A percentile compares a stretch with the other conserved stretches of the same genome.
These are phyloP conservation scores for Mola mola DNA, from an alignment of 2,113 vertebrate species.

Conservation along the genomic window DNA sequence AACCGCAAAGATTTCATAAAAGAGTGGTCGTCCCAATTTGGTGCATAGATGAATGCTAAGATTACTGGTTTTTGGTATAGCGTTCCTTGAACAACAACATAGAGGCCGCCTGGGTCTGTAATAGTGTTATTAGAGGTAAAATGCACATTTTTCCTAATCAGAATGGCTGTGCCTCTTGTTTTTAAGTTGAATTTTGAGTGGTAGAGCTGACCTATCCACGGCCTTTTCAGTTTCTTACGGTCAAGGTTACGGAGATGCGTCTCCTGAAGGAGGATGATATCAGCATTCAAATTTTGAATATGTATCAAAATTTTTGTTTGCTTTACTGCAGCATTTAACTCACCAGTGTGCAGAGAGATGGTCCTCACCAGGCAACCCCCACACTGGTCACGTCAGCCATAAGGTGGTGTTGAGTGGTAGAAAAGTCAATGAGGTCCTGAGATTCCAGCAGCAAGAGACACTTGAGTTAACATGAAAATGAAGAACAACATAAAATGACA, in stretches of 20 bases:
- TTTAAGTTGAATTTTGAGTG: neutral
- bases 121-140: neutral
- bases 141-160: slow-evolving; percentile 1
- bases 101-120: neutral
- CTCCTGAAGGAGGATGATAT: neutral
- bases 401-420: too few species aligned
- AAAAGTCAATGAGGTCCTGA: too few species aligned
- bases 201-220: neutral
- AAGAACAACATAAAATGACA: too few species aligned
- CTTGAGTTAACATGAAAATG: too few species aligned
- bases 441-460: too few species aligned
- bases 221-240: neutral
- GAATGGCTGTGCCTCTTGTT: neutral
- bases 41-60: neutral
- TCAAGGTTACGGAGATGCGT: neutral
- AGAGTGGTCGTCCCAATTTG: neutral
- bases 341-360: neutral
- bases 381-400: too few species aligned
- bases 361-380: slow-evolving; percentile 3
- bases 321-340: neutral
- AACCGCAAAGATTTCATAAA: neutral
- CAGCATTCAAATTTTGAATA: neutral
- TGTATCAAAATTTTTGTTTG: neutral
- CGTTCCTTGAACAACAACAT: too few species aligned
- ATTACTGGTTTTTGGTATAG: too few species aligned